Base-by-base conservation (phyloP, 2,888 invertebrate genomes). In the Drosophila kokeensis region DNA sequence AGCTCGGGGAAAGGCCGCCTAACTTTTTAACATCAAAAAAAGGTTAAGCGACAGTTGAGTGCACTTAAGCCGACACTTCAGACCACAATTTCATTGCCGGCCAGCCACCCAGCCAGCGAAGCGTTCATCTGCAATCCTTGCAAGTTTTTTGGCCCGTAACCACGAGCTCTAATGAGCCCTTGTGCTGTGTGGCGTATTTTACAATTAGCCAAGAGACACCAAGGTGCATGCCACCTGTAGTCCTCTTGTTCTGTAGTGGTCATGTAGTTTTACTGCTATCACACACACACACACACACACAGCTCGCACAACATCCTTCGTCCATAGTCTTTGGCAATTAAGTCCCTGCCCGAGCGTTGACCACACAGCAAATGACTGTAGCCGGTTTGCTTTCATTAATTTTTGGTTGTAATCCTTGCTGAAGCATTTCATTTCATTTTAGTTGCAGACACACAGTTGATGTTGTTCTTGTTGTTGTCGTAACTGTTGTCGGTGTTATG, bases 321-420 rank as follows among this genome's bases (percentile, higher is more conserved):
- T 66, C 48, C 81, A 66, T 69, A 80, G 88, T 89, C 90, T 90
- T 87, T 83, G 83, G 85, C 90, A 90, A 90, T 91, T 91, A 91
- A 90, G 90, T 81, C 83, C 69, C 81, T 88, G 84, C 82, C 83
- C 82, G 87, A 83, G 82, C 89, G 87, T 90, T 91, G 87, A 88
- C 89, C 87, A 89, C 87, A 90, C 84, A 73, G 78, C 86, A 84
- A 87, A 87, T 90, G 87, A 87, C 90, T 91, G 83, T 87, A 87
- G 89, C 91, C 90, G 84, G 90, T 90, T 90, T 91, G 90, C 91
- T 91, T 91, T 90, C 90, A 91, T 90, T 91, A 89, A 90, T 91
- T 91, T 90, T 89, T 83, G 90, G 89, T 90, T 89, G 89, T 90
- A 90, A 90, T 88, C 90, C 87, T 89, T 84, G 84, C 81, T 82